These are phyloP conservation scores for Eptesicus fuscus DNA, from an alignment of 2,113 vertebrate species.

Conservation along the genomic window DNA sequence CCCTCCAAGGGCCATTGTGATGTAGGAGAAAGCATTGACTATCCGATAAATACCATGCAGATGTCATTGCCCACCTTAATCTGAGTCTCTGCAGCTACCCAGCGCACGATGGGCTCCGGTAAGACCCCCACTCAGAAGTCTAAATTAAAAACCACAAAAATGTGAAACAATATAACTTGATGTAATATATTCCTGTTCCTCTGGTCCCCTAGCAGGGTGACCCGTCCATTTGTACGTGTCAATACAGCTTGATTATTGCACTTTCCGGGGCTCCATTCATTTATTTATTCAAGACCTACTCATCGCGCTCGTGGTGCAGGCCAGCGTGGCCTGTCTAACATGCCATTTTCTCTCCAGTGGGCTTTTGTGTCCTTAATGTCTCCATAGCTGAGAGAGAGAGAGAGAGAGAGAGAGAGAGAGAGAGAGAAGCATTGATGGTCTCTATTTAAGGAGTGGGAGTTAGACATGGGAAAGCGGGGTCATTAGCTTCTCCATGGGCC, in stretches of 20 bases:
- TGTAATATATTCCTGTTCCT: background rate
- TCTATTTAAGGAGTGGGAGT: background rate
- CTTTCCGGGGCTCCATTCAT: background rate
- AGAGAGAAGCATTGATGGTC: background rate
- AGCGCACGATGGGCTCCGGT: background rate
- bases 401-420: no score
- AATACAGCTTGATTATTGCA: background rate
- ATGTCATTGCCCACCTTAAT: background rate
- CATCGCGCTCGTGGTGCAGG: rapidly evolving
- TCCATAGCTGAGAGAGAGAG: background rate
- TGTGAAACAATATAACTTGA: background rate
- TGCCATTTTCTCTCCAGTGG: background rate
- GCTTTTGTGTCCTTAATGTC: background rate
- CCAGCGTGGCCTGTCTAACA: background rate
- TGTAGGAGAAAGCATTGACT: background rate
- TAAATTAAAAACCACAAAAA: background rate
- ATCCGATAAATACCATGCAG: background rate
- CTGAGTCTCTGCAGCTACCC: background rate
- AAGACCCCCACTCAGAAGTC: background rate
- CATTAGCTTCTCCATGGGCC: no score
- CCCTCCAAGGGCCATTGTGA: background rate
- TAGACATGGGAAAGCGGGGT: background rate
- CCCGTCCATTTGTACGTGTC: background rate
- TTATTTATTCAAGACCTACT: background rate
- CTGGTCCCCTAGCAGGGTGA: background rate